Base-by-base conservation (phyloP, 53 echinoderm and acorn worm genomes). In the Arbacia lixula region DNA sequence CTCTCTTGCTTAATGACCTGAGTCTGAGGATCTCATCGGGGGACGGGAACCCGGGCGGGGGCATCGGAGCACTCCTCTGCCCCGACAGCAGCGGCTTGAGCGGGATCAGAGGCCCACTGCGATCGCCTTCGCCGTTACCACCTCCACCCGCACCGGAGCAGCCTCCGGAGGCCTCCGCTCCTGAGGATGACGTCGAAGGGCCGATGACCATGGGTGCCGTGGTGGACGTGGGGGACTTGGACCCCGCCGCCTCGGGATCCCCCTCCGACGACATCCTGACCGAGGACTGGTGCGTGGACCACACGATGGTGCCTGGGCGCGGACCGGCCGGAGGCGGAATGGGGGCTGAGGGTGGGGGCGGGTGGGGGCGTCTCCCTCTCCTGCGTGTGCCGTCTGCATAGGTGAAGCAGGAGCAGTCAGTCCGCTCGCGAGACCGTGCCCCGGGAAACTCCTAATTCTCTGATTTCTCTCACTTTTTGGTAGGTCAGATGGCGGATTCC, bases 111-210 rank as follows among this genome's bases (percentile, higher is more conserved):
- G 35, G 19, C 54, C 16, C 53, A 2, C 36, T 38, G 27, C 60
- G 60, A 12, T 60, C 60, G 2, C 27, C 79, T 40, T 58, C 37
- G 12, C 26, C 39, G 6, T 4, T 33, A 33, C 19, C 31, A 4
- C 30, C 5, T 33, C 30, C n/a, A 8, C 30, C 26, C 58, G 58
- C 58, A n/a, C n/a, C n/a, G n/a, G n/a, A n/a, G n/a, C n/a, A n/a
- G n/a, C n/a, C n/a, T n/a, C n/a, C n/a, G n/a, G n/a, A n/a, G 36
- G 75, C 53, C 35, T 16, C 75, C 55, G 75, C 53, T 1, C 36
- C 53, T 27, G 31, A 53, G 75, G 53, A 53, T 1, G 75, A 75
- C 61, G 61, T 78, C 79, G 79, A 78, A 0, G 79, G 79, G 39
- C 37, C 79, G 19, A 31, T n/a, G 29, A 32, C 54, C 25, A 54